Percentiles rank a stretch among this genome's conserved stretches.
Evolutionary conservation across 2,888 invertebrate species (phyloP).

Genomic region (Drosophila nr. perissopoda): DNA sequence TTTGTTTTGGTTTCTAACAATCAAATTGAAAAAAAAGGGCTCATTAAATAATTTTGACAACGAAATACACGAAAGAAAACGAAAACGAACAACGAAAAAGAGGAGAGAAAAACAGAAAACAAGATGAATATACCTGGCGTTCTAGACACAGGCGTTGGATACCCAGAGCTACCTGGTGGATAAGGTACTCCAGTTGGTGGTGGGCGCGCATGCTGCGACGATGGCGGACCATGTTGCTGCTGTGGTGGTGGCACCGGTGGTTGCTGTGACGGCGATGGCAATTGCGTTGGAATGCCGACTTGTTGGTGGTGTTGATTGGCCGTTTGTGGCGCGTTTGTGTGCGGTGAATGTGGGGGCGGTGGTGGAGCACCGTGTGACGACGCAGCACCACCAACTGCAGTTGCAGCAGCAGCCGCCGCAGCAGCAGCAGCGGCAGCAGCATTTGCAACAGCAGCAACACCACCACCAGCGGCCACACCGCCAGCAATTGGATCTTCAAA

Average conservation of each 20-base stretch:
- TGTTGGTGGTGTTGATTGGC: conserved; percentile 53
- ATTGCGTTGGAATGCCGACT: conserved; percentile 59
- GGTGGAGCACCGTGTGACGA: conserved; percentile 56
- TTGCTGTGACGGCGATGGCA: conserved; percentile 57
- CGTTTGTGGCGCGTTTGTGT: conserved; percentile 55
- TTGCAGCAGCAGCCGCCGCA: conserved; percentile 43
- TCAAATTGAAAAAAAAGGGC: conserved; percentile 17
- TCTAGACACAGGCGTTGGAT: conserved; percentile 85
- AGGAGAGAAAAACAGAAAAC: conserved; percentile 50
- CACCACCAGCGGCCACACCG: conserved; percentile 58
- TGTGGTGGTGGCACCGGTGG: conserved; percentile 64
- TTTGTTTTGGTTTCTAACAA: conserved; percentile 1
- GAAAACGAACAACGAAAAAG: conserved; percentile 24
- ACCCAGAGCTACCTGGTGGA: conserved; percentile 84
- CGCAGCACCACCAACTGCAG: conserved; percentile 37
- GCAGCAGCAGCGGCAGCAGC: conserved; percentile 38
- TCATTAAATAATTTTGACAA: conserved; percentile 33
- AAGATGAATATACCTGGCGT: conserved; percentile 84
- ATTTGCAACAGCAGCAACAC: conserved; percentile 49
- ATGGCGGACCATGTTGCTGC: conserved; percentile 71
- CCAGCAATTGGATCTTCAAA: conserved; percentile 90
- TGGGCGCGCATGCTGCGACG: conserved; percentile 71
- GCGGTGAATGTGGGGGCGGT: conserved; percentile 71
- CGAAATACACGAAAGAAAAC: conserved; percentile 25
- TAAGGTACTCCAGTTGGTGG: conserved; percentile 79